Percentiles rank a stretch among this genome's conserved stretches.
These are phyloP conservation scores for Phoxinus phoxinus DNA, from an alignment of 2,113 vertebrate genomes.

Conservation along the genomic window DNA sequence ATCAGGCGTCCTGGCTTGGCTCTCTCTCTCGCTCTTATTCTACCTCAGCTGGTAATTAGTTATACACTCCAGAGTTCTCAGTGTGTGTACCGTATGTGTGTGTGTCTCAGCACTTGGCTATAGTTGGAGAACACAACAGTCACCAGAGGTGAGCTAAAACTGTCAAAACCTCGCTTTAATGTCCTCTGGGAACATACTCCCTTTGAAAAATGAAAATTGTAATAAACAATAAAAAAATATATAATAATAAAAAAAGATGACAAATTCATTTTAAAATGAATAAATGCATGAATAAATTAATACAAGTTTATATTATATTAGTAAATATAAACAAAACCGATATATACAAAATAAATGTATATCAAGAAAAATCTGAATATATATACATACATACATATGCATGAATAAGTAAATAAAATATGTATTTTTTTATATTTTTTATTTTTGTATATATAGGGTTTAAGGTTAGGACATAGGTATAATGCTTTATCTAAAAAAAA, in stretches of 20 bases:
- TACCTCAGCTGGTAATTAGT: conserved; percentile 48
- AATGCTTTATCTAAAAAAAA: not conserved
- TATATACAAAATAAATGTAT: too few species aligned
- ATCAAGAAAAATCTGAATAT: too few species aligned
- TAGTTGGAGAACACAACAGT: not conserved
- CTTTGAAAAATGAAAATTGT: not conserved
- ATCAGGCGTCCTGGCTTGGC: not conserved
- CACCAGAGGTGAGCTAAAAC: not conserved
- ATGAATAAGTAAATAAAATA: not conserved
- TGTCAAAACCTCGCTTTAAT: not conserved
- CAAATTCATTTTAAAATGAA: not conserved
- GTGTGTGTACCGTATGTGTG: not conserved
- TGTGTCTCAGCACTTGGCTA: not conserved
- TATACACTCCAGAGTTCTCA: conserved; percentile 32
- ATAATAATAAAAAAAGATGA: not conserved
- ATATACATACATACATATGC: not conserved
- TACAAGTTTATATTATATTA: too few species aligned
- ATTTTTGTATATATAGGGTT: too few species aligned
- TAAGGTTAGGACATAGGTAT: not conserved
- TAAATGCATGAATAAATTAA: not conserved
- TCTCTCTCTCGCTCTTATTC: not conserved
- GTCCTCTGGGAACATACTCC: not conserved
- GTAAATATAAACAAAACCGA: too few species aligned
- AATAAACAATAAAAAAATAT: not conserved
- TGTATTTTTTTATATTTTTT: too few species aligned